Conservation (phyloP, 2,888 invertebrate genomes). For the Lottia scabra region DNA sequence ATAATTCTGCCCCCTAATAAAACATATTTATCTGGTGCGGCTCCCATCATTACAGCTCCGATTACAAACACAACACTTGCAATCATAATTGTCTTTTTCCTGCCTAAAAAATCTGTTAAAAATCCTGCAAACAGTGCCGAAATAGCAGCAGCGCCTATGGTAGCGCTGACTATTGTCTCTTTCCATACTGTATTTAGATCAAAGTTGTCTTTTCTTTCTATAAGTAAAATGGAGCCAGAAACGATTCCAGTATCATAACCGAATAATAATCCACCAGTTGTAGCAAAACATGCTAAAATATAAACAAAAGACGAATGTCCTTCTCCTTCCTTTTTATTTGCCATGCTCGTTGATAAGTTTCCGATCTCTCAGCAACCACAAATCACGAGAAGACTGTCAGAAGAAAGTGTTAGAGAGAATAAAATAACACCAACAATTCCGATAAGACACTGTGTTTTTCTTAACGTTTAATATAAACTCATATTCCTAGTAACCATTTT, state of each 20-base stretch:
- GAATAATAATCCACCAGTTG: constrained; percentile 71
- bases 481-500: too few relatives aligned
- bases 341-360: too few relatives aligned
- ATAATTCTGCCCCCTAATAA: constrained; percentile 69
- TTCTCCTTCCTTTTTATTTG: background rate
- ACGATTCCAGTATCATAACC: constrained; percentile 72
- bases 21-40: constrained; percentile 56
- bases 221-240: constrained; percentile 71
- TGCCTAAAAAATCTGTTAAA: constrained; percentile 70
- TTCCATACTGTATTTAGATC: constrained; percentile 69
- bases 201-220: constrained; percentile 71
- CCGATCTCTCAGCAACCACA: too few relatives aligned
- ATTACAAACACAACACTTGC: constrained; percentile 70
- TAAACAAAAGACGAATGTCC: constrained; percentile 33
- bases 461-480: too few relatives aligned
- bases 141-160: constrained; percentile 70
- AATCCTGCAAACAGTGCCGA: constrained; percentile 69
- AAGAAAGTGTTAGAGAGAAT: too few relatives aligned
- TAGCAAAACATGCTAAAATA: constrained; percentile 47
- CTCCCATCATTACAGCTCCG: constrained; percentile 70
- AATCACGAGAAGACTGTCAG: too few relatives aligned
- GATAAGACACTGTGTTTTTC: too few relatives aligned
- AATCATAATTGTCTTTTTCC: constrained; percentile 70
- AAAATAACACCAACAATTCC: too few relatives aligned
- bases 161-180: constrained; percentile 71